Evolutionary conservation across 2,888 invertebrate genomes (phyloP).

Genomic region (Drosophila barbarae): DNA sequence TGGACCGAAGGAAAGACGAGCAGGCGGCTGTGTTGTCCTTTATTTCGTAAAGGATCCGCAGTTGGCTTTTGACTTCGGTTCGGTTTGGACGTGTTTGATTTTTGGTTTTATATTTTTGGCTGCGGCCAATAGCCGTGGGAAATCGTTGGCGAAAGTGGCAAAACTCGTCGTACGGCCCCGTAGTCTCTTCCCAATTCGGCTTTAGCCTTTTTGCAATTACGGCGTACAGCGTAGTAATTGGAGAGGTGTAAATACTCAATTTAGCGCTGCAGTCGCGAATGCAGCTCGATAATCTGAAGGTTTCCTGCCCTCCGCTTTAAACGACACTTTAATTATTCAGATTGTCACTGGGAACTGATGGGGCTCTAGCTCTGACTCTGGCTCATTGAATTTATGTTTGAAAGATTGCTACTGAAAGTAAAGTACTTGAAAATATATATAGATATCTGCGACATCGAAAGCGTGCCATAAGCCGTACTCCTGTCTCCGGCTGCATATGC

Average conservation of each 20-base stretch:
- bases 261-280: slow-evolving; percentile 36
- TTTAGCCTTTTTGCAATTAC: slow-evolving; percentile 26
- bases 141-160: slow-evolving; percentile 29
- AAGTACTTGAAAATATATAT: slow-evolving; percentile 10
- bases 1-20: slow-evolving; percentile 28
- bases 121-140: slow-evolving; percentile 26
- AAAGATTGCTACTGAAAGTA: background rate
- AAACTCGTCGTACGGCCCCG: slow-evolving; percentile 5
- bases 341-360: slow-evolving; percentile 11
- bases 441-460: slow-evolving; percentile 11
- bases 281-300: slow-evolving; percentile 66
- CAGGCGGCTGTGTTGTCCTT: slow-evolving; percentile 30
- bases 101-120: slow-evolving; percentile 9
- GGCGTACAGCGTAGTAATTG: slow-evolving; percentile 33
- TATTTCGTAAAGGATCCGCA: slow-evolving; percentile 55
- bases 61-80: slow-evolving; percentile 69
- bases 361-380: background rate
- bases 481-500: slow-evolving; percentile 49
- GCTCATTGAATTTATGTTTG: slow-evolving; percentile 11
- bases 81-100: slow-evolving; percentile 51
- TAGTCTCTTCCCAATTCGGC: slow-evolving; percentile 13
- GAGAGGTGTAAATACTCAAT: slow-evolving; percentile 34
- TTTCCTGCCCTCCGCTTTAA: slow-evolving; percentile 28
- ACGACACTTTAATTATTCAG: slow-evolving; percentile 40
- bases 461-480: slow-evolving; percentile 9